phyloP scores from a whole-genome alignment of 2,888 invertebrate genomes.

The Lasioglossum pauxillum region DNA sequence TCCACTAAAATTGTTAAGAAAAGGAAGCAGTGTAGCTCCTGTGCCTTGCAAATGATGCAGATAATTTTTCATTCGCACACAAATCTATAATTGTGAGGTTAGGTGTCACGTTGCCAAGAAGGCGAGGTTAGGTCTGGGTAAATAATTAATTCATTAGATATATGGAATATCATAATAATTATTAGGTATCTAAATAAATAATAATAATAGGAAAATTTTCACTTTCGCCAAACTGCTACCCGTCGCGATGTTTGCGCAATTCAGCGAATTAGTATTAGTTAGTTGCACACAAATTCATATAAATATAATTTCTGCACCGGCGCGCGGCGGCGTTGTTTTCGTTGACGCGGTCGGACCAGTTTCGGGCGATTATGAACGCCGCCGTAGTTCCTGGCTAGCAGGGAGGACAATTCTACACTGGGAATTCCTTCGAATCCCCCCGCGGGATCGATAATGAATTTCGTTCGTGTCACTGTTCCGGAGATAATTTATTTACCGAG shows the following conservation, averaged over 20 bases:
- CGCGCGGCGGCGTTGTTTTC: background rate
- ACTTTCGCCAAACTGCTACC: background rate
- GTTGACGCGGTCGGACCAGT: background rate
- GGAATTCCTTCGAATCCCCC: constrained; percentile 34
- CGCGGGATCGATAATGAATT: constrained; percentile 49
- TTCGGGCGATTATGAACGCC: background rate
- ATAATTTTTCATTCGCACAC: background rate
- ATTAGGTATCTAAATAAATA: too few species aligned
- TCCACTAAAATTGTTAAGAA: too few species aligned
- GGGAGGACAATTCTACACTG: background rate
- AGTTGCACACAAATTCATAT: background rate
- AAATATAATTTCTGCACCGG: background rate
- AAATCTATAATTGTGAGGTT: background rate
- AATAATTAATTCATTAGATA: too few species aligned
- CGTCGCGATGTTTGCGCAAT: background rate
- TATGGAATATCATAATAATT: too few species aligned
- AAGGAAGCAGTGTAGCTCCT: too few species aligned
- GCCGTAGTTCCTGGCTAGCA: background rate
- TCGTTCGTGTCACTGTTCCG: constrained; percentile 42
- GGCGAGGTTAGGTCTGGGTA: too few species aligned
- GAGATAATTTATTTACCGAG: constrained; percentile 49
- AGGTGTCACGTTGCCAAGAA: too few species aligned
- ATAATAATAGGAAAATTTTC: too few species aligned
- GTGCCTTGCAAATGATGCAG: too few species aligned
- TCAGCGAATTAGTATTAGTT: background rate